Conservation (phyloP, 2,888 invertebrate species). For the Meiosimyza platycephala region DNA sequence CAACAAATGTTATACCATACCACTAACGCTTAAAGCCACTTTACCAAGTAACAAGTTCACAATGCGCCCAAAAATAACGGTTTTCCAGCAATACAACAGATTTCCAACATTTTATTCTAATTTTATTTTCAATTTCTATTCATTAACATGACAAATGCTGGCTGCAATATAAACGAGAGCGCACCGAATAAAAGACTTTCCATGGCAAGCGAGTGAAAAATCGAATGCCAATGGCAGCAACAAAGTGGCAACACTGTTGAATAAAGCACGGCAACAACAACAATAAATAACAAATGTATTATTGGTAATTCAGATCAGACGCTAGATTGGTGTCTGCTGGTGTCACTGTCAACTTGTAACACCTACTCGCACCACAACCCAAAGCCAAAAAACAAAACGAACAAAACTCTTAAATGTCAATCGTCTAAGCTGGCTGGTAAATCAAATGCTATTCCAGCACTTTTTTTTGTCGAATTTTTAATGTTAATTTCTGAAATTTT, state of each 20-base stretch:
- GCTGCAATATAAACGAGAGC: neutral
- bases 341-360: neutral
- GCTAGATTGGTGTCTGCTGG: neutral
- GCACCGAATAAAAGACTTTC: conserved; percentile 2
- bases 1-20: too few species aligned
- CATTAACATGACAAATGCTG: conserved; percentile 14
- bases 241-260: neutral
- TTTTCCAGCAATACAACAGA: neutral
- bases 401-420: conserved; percentile 34
- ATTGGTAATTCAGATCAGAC: too few species aligned
- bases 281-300: too few species aligned
- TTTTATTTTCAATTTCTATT: conserved; percentile 6
- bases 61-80: conserved; percentile 25
- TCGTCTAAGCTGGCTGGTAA: neutral
- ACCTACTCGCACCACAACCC: too few species aligned
- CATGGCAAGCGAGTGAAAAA: conserved; percentile 3
- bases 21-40: neutral
- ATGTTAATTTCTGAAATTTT: conserved; percentile 30
- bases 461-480: conserved; percentile 4
- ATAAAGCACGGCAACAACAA: neutral
- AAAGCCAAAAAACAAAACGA: neutral
- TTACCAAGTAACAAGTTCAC: conserved; percentile 20
- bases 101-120: neutral
- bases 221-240: conserved; percentile 39
- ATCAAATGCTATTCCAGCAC: neutral